Conservation (phyloP, 2,888 invertebrate genomes). For the Reticulitermes lucifugus region DNA sequence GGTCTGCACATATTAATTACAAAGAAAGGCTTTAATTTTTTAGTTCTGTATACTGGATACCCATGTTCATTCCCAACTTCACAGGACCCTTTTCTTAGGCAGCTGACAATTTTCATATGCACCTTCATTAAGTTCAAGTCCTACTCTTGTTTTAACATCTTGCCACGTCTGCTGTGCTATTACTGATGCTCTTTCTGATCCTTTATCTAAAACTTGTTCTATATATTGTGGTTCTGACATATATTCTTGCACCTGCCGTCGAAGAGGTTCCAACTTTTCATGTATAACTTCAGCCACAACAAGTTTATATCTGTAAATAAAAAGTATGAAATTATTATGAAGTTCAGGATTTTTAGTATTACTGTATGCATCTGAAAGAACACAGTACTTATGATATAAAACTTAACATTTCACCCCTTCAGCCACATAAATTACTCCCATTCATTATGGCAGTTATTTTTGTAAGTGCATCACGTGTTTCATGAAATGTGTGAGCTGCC, state of each 20-base stretch:
- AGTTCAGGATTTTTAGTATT: too few relatives aligned
- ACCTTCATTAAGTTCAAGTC: slow-evolving; percentile 58
- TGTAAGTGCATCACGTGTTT: too few relatives aligned
- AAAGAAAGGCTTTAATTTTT: too few relatives aligned
- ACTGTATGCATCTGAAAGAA: too few relatives aligned
- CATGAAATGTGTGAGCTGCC: too few relatives aligned
- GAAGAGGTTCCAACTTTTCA: slow-evolving; percentile 77
- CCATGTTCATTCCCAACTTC: background rate
- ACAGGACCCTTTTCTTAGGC: background rate
- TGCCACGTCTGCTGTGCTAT: slow-evolving; percentile 74
- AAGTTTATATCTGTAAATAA: slow-evolving; percentile 73
- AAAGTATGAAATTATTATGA: too few relatives aligned
- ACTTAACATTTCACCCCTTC: too few relatives aligned
- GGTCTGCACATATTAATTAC: too few relatives aligned
- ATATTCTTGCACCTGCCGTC: slow-evolving; percentile 69
- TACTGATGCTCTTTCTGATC: slow-evolving; percentile 72
- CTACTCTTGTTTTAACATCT: slow-evolving; percentile 73
- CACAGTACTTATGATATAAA: too few relatives aligned
- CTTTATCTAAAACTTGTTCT: slow-evolving; percentile 70
- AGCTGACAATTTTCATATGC: background rate
- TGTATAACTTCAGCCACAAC: slow-evolving; percentile 79
- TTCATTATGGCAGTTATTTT: too few relatives aligned
- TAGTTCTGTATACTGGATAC: too few relatives aligned
- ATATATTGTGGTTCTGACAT: slow-evolving; percentile 73
- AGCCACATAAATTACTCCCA: too few relatives aligned